Conservation (phyloP, 2,888 invertebrate species). For the Leucoma salicis region DNA sequence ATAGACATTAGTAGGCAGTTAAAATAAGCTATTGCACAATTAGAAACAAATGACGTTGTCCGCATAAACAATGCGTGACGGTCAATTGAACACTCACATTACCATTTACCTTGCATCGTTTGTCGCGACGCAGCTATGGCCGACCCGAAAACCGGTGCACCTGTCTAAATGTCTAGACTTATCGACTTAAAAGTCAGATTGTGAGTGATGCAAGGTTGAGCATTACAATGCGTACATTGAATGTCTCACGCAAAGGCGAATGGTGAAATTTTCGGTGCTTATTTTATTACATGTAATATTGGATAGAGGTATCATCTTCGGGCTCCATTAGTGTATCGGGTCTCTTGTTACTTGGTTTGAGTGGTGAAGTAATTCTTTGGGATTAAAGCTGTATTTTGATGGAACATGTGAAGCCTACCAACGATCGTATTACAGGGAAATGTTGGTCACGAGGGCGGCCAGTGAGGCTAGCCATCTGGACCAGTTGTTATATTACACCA, state of each 20-base stretch:
- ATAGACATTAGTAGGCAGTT: slow-evolving; percentile 39
- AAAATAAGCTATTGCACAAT: slow-evolving; percentile 46
- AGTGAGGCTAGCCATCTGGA: too few relatives aligned
- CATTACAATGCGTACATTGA: slow-evolving; percentile 35
- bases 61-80: slow-evolving; percentile 48
- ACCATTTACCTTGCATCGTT: slow-evolving; percentile 38
- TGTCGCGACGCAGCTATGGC: slow-evolving; percentile 24
- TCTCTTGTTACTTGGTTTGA: too few relatives aligned
- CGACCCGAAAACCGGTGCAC: slow-evolving; percentile 33
- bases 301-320: too few relatives aligned
- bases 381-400: too few relatives aligned
- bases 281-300: too few relatives aligned
- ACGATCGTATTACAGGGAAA: too few relatives aligned
- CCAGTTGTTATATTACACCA: too few relatives aligned
- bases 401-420: too few relatives aligned
- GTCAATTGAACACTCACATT: slow-evolving; percentile 57
- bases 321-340: too few relatives aligned
- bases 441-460: too few relatives aligned
- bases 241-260: neutral
- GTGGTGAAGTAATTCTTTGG: too few relatives aligned
- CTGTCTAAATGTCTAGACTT: slow-evolving; percentile 21
- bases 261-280: too few relatives aligned
- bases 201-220: slow-evolving; percentile 37
- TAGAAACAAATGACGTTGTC: slow-evolving; percentile 48
- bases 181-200: slow-evolving; percentile 31